Conservation (phyloP, 2,888 invertebrate genomes). For the Idaea aversata region DNA sequence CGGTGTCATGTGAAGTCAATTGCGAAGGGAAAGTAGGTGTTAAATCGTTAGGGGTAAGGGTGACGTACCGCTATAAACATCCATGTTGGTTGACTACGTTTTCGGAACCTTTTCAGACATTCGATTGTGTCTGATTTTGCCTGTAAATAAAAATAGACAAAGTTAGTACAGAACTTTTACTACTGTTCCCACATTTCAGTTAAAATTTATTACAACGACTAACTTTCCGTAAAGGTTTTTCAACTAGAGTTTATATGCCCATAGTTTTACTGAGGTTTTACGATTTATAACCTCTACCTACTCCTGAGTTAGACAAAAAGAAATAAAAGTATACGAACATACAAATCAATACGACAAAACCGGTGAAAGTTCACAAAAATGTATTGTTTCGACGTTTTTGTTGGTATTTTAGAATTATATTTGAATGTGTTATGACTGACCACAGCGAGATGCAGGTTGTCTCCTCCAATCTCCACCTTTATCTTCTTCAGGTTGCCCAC, state of each 20-base stretch:
- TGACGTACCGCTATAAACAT: slow-evolving; percentile 87
- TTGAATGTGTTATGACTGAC: slow-evolving; percentile 62
- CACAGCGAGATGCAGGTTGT: slow-evolving; percentile 87
- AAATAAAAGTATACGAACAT: not conserved
- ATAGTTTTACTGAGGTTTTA: not conserved
- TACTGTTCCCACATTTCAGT: not conserved
- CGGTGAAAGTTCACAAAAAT: too few species aligned
- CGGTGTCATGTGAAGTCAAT: not conserved
- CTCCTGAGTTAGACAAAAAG: not conserved
- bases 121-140: slow-evolving; percentile 89
- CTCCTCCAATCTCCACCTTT: slow-evolving; percentile 93
- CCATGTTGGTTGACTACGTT: slow-evolving; percentile 94
- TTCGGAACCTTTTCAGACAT: slow-evolving; percentile 86
- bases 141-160: slow-evolving; percentile 55
- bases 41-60: not conserved
- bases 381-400: too few species aligned
- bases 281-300: not conserved
- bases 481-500: slow-evolving; percentile 90
- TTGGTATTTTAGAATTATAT: not conserved
- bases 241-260: not conserved
- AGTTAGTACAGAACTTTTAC: not conserved
- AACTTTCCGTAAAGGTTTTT: not conserved
- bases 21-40: not conserved
- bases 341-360: not conserved
- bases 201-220: not conserved